Conservation (phyloP, 2,113 vertebrate species). For the Philantomba maxwellii region DNA sequence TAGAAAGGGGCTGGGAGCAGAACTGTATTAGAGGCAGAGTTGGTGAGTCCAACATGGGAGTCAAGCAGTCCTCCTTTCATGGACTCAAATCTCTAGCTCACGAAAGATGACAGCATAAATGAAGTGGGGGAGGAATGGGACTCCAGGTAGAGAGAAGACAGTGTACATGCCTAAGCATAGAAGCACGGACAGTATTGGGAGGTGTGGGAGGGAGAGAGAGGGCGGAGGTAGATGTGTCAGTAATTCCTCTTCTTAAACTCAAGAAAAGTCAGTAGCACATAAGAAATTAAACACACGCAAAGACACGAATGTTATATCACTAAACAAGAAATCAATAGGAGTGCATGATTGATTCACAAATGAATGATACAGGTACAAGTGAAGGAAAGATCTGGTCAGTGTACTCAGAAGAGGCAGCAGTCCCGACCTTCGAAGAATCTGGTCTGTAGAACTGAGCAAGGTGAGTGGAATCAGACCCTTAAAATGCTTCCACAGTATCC, state of each 20-base stretch:
- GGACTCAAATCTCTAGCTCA: not conserved
- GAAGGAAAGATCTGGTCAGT: not conserved
- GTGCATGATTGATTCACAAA: not conserved
- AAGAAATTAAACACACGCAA: not conserved
- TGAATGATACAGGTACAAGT: not conserved
- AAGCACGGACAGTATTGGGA: not conserved
- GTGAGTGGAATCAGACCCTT: constrained; percentile 20
- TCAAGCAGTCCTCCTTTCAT: not conserved
- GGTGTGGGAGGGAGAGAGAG: not conserved
- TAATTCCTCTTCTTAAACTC: constrained; percentile 28
- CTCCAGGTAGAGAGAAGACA: not conserved
- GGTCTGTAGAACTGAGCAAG: not conserved
- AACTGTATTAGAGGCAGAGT: not conserved
- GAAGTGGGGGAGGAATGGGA: not conserved
- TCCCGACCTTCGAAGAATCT: not conserved
- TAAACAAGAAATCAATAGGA: constrained; percentile 11
- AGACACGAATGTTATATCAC: not conserved
- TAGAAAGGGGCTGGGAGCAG: not conserved
- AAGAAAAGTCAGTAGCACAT: not conserved
- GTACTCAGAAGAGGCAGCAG: not conserved
- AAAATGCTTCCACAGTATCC: not conserved
- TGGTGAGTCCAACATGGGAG: not conserved
- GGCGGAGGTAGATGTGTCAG: not conserved
- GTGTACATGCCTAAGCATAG: not conserved
- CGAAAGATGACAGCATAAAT: not conserved